These are phyloP conservation scores for Odobenus rosmarus DNA, from an alignment of 2,113 vertebrate species.

Conservation along the genomic window DNA sequence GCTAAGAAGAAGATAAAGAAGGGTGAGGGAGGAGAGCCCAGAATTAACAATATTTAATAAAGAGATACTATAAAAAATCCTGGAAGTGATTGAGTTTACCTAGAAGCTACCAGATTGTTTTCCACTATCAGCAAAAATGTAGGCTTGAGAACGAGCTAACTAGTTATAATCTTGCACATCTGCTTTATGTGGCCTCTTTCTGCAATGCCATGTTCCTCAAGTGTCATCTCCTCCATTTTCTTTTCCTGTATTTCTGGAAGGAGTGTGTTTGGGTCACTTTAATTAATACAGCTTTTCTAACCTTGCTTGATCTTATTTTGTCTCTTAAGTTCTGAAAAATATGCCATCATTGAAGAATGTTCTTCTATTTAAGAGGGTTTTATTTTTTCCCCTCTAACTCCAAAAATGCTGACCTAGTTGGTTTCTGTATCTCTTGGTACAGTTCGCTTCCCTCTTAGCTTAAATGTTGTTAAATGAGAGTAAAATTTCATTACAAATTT, in stretches of 20 bases:
- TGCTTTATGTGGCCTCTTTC: not conserved
- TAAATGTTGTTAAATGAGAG: not conserved
- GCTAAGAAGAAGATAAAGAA: not conserved
- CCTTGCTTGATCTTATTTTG: not conserved
- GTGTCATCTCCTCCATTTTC: not conserved
- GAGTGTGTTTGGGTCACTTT: not conserved
- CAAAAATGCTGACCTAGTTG: constrained; percentile 39
- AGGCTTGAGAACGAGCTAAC: not conserved
- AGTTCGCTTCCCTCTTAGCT: constrained; percentile 38
- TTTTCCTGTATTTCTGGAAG: not conserved
- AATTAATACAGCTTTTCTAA: not conserved
- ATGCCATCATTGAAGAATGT: not conserved
- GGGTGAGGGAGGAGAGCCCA: not conserved
- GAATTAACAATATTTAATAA: not conserved
- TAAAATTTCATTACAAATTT: constrained; percentile 13
- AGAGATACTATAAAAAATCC: not conserved
- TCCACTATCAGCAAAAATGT: not conserved
- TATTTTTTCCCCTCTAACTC: not conserved
- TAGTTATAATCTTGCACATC: not conserved
- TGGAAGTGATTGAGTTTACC: not conserved
- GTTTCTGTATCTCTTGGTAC: not conserved
- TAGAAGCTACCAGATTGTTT: not conserved
- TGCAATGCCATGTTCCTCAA: not conserved
- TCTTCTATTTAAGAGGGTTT: not conserved
- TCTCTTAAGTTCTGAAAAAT: not conserved